Percentiles rank a stretch among this genome's conserved stretches.
These are phyloP conservation scores for Mellivora capensis DNA, from an alignment of 2,113 vertebrate genomes.

Conservation along the genomic window DNA sequence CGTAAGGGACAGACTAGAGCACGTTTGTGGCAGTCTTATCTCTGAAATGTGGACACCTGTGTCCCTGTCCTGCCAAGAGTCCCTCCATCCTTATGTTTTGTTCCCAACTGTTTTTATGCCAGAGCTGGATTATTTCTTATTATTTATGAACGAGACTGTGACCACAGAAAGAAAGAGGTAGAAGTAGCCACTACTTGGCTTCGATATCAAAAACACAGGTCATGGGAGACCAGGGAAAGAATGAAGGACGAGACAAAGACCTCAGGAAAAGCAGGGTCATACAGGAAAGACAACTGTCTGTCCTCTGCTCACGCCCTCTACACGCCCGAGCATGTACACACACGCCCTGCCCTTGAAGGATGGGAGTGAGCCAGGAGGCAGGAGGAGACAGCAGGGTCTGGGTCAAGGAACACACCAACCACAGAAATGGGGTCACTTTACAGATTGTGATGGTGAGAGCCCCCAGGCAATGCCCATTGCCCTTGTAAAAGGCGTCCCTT, in stretches of 20 bases:
- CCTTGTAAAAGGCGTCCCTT: neutral
- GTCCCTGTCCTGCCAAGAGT: neutral
- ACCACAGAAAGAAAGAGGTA: neutral
- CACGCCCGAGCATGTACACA: fast-evolving
- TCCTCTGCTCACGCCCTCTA: neutral
- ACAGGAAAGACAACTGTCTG: neutral
- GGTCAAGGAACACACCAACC: neutral
- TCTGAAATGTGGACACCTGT: neutral
- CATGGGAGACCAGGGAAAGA: neutral
- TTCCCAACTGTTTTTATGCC: neutral
- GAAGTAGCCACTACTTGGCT: neutral
- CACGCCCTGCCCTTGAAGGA: too few species aligned
- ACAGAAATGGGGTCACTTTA: neutral
- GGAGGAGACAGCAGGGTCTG: neutral
- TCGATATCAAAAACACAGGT: neutral
- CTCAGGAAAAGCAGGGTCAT: neutral
- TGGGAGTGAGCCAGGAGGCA: neutral
- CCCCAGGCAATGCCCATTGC: neutral
- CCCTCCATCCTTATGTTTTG: neutral
- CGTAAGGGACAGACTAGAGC: neutral
- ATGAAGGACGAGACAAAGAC: neutral
- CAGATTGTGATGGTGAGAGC: neutral
- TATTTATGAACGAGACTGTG: neutral
- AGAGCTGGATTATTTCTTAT: neutral
- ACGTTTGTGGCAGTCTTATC: neutral